phyloP scores from a whole-genome alignment of 1,140 invertebrate species.

The Zaprionus gabonicus region DNA sequence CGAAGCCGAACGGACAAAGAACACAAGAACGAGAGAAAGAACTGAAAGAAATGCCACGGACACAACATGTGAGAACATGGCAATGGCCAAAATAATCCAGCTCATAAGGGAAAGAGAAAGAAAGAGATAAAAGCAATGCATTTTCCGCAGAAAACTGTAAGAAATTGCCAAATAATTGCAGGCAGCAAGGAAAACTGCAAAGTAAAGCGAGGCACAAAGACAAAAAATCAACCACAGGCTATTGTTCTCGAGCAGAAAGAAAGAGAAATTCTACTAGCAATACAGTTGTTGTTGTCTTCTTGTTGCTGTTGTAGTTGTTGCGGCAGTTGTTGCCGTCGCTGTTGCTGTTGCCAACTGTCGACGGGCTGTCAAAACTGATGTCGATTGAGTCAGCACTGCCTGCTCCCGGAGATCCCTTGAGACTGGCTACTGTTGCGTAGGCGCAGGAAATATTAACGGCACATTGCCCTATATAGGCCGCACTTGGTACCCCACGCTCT shows the following conservation, averaged over 20 bases:
- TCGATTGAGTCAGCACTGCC: slow-evolving; percentile 24
- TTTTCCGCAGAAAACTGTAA: slow-evolving; percentile 55
- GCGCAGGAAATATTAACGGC: slow-evolving; percentile 73
- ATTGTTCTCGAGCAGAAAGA: slow-evolving; percentile 47
- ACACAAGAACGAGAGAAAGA: slow-evolving; percentile 7
- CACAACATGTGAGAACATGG: slow-evolving; percentile 70
- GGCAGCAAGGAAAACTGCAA: slow-evolving; percentile 32
- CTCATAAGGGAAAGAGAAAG: slow-evolving; percentile 12
- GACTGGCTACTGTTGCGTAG: slow-evolving; percentile 50
- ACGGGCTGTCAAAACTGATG: slow-evolving; percentile 70
- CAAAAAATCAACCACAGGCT: slow-evolving; percentile 77
- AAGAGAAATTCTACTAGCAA: slow-evolving; percentile 25
- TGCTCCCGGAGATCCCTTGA: neutral
- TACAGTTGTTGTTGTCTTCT: slow-evolving; percentile 26
- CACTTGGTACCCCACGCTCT: neutral
- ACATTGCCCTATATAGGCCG: neutral
- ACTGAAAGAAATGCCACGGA: slow-evolving; percentile 25
- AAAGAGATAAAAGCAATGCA: slow-evolving; percentile 38
- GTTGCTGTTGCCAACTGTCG: slow-evolving; percentile 61
- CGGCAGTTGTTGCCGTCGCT: slow-evolving; percentile 28
- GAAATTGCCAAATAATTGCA: slow-evolving; percentile 80
- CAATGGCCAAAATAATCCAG: slow-evolving; percentile 81
- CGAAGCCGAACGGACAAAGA: slow-evolving; percentile 47
- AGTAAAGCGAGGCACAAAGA: slow-evolving; percentile 57
- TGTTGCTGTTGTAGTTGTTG: slow-evolving; percentile 29